These are phyloP conservation scores for Thripadectes ignobilis DNA, from an alignment of 2,797 vertebrate species.

Conservation along the genomic window DNA sequence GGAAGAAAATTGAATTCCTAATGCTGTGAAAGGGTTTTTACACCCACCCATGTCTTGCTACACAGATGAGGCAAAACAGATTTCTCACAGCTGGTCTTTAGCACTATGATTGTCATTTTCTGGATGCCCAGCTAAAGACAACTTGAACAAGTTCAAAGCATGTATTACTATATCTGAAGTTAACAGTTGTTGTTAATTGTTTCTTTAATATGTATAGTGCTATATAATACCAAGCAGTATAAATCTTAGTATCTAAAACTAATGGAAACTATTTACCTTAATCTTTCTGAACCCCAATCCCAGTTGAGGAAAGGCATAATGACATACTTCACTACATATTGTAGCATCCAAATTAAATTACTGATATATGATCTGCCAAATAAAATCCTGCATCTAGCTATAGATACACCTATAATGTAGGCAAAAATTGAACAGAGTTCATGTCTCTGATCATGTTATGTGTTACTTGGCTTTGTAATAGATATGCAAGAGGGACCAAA, in stretches of 20 bases:
- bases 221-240: neutral
- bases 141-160: neutral
- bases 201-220: neutral
- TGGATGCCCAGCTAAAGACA: neutral
- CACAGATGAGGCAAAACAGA: neutral
- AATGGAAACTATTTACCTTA: neutral
- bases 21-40: neutral
- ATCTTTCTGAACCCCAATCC: neutral
- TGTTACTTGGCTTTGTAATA: neutral
- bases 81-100: slow-evolving; percentile 3
- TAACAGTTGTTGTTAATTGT: neutral
- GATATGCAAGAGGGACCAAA: neutral
- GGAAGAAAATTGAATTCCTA: neutral
- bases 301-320: neutral
- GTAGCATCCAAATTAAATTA: neutral
- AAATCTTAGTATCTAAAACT: neutral
- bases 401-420: neutral
- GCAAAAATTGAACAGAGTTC: neutral
- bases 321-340: neutral
- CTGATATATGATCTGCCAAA: neutral
- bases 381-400: neutral
- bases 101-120: neutral
- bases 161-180: neutral
- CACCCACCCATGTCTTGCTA: neutral
- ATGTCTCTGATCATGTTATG: neutral